Evolutionary conservation across 2,888 invertebrate species (phyloP).

Genomic region (Ophion obscuratus): DNA sequence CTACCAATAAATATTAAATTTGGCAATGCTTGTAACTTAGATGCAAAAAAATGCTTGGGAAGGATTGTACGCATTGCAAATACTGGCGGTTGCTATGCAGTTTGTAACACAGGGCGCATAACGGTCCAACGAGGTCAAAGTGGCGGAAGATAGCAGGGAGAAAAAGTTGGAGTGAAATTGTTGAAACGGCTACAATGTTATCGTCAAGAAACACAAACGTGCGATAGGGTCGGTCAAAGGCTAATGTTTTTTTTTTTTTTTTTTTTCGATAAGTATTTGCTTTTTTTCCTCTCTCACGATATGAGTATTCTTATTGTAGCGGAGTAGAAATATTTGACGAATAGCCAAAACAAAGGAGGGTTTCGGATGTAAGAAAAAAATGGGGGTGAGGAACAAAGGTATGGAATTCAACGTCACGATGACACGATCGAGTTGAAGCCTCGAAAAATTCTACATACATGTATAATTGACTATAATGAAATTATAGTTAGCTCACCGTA

Average conservation of each 20-base stretch:
- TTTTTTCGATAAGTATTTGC: background rate
- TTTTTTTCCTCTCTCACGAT: background rate
- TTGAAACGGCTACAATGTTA: background rate
- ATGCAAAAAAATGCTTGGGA: too few relatives aligned
- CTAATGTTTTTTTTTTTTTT: slow-evolving; percentile 11
- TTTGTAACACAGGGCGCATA: background rate
- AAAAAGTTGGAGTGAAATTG: background rate
- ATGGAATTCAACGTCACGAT: slow-evolving; percentile 3
- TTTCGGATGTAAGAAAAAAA: background rate
- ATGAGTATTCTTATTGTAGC: slow-evolving; percentile 7
- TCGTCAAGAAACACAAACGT: background rate
- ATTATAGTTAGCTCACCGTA: slow-evolving; percentile 68
- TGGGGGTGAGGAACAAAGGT: background rate
- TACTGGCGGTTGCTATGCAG: background rate
- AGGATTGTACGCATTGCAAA: background rate
- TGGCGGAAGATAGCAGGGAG: background rate
- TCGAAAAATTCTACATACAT: background rate
- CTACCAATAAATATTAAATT: background rate
- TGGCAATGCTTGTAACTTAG: background rate
- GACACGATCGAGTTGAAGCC: background rate
- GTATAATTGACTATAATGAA: slow-evolving; percentile 23
- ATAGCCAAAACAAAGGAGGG: background rate
- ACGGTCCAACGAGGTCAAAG: slow-evolving; percentile 1
- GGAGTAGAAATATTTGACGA: slow-evolving; percentile 9
- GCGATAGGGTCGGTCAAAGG: slow-evolving; percentile 29